Evolutionary conservation across 2,797 vertebrate genomes (phyloP), one percentile per base, ranked within the genome.

Genomic region (Cynopterus sphinx): DNA sequence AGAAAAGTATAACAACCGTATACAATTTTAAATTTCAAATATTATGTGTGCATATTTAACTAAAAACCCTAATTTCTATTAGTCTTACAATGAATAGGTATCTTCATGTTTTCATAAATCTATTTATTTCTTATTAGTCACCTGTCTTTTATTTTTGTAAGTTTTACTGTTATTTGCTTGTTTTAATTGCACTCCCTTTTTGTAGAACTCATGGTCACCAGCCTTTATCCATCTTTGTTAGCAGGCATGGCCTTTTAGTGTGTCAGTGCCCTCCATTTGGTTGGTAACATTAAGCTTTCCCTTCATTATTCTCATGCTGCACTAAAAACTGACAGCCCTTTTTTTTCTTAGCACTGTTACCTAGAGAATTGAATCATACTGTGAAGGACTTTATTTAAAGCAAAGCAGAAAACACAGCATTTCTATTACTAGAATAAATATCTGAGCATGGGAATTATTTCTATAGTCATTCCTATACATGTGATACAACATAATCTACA

Each of bases 341-440:
- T 86, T 49, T 49, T 78, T 79, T 79, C 73, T 59, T 22, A 17
- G 63, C 26, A 96, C 33, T 90, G 16, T 49, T 71, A 68, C 57
- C 17, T 83, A 83, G 46, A 92, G 65, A 93, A 88, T 1, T 84
- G 26, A 53, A 43, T 83, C 88, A 93, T 5, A 74, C 22, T 33
- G 16, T 41, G 39, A 65, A 86, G 22, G 36, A 11, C 77, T 87
- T 79, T 84, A 65, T 19, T 87, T 22, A 96, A 94, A 90, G 73
- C 15, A 93, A 78, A 96, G 39, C n/a, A 71, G 26, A 79, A 89
- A 96, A 78, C 15, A 78, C 41, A 28, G 51, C 24, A 88, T 85
- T 94, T 88, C 87, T 84, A 41, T 61, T 59, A 68, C 24, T 70
- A 73, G 36, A 67, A 85, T 85, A 81, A 87, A 70, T 43, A 65